phyloP scores from a whole-genome alignment of 1,140 invertebrate species.

The Panagrolaimus sp. region DNA sequence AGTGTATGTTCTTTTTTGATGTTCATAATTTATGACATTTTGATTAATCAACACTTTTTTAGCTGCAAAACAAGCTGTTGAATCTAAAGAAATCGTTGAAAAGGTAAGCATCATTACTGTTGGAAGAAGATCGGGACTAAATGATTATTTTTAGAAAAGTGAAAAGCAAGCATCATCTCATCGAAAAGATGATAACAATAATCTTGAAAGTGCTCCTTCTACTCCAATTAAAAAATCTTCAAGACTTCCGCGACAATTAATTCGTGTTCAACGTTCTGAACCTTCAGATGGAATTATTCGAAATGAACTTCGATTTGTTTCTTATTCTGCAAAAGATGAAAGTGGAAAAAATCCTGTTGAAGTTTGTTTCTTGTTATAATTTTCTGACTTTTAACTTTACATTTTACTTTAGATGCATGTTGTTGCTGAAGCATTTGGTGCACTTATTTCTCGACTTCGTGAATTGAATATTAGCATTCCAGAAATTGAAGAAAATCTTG shows the following conservation, averaged over 20 bases:
- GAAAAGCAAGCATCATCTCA: no score
- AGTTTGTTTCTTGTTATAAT: not conserved
- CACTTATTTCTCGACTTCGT: not conserved
- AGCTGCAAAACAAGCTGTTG: no score
- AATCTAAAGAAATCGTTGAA: no score
- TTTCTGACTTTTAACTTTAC: not conserved
- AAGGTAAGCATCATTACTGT: no score
- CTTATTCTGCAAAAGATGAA: not conserved
- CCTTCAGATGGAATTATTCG: not conserved
- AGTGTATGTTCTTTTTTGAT: no score
- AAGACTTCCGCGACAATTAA: not conserved
- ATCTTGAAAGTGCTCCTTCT: not conserved
- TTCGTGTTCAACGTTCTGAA: slow-evolving; percentile 10
- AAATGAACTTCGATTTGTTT: slow-evolving; percentile 15
- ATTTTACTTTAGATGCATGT: not conserved
- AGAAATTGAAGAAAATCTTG: not conserved
- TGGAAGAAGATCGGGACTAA: no score
- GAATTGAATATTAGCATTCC: not conserved
- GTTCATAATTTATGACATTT: no score
- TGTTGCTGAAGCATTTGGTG: not conserved
- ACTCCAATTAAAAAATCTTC: not conserved
- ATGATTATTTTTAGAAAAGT: no score
- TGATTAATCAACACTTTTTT: no score
- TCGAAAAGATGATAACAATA: no score
- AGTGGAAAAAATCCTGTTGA: not conserved